These are phyloP conservation scores for Carposina sasakii DNA, from an alignment of 1,140 invertebrate species.

Conservation along the genomic window DNA sequence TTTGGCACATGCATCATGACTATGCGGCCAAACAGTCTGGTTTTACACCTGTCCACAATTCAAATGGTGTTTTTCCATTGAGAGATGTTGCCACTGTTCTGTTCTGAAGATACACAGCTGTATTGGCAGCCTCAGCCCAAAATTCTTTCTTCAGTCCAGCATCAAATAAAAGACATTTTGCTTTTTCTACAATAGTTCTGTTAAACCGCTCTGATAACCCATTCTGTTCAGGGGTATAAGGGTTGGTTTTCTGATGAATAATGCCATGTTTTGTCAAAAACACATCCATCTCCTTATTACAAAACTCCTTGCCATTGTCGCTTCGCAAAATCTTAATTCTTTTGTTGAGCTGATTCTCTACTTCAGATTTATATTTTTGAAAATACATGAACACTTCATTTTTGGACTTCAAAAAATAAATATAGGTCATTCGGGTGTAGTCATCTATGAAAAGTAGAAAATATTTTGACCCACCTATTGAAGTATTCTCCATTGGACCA, in stretches of 20 bases:
- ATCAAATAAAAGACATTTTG: no score
- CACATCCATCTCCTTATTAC: slow-evolving; percentile 24
- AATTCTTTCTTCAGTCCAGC: no score
- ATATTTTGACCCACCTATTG: no score
- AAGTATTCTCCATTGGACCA: no score
- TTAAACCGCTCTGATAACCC: slow-evolving; percentile 37
- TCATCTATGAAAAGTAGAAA: slow-evolving; percentile 52
- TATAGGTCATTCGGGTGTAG: slow-evolving; percentile 29
- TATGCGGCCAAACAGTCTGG: slow-evolving; percentile 42
- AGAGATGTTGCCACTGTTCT: no score
- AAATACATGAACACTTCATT: slow-evolving; percentile 26
- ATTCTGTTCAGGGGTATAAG: slow-evolving; percentile 68
- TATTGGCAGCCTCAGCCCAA: slow-evolving; percentile 53
- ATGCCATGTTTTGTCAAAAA: slow-evolving; percentile 31
- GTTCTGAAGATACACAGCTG: slow-evolving; percentile 23
- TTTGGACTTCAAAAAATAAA: slow-evolving; percentile 50
- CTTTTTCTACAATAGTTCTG: slow-evolving; percentile 14
- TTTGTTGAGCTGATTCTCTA: slow-evolving; percentile 39
- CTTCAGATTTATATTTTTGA: slow-evolving; percentile 34
- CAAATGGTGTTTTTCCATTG: no score
- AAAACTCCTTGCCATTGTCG: slow-evolving; percentile 46
- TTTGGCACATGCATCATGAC: slow-evolving; percentile 30
- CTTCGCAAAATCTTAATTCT: slow-evolving; percentile 42
- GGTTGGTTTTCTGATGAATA: slow-evolving; percentile 38
- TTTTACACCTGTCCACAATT: slow-evolving; percentile 39